Percentiles rank a stretch among this genome's conserved stretches.
phyloP scores from a whole-genome alignment of 2,888 invertebrate species.

The Cyclophora punctaria region DNA sequence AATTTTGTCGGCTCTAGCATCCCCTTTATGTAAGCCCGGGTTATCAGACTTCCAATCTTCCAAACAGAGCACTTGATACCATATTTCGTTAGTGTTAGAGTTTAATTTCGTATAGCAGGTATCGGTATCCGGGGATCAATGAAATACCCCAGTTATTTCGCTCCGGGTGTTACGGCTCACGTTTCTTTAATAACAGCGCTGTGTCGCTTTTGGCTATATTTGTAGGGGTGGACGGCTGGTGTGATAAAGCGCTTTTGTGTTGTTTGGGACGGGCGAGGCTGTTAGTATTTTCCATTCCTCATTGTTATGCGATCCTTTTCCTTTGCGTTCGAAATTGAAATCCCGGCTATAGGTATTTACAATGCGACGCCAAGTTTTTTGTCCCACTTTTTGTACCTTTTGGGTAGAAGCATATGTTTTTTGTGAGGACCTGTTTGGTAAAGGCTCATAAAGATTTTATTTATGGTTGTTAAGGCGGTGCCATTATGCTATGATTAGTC shows the following conservation, averaged over 20 bases:
- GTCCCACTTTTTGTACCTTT: constrained; percentile 27
- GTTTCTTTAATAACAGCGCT: constrained; percentile 40
- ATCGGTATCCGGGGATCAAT: constrained; percentile 44
- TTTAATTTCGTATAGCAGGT: constrained; percentile 16
- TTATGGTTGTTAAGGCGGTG: constrained; percentile 49
- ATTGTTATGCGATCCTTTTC: constrained; percentile 49
- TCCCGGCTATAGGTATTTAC: constrained; percentile 51
- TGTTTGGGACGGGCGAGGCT: constrained; percentile 32
- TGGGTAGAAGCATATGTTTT: constrained; percentile 41
- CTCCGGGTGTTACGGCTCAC: constrained; percentile 47
- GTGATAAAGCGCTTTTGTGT: constrained; percentile 38
- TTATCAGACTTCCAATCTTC: constrained; percentile 38
- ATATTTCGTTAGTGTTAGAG: constrained; percentile 1
- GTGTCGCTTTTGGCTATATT: constrained; percentile 27
- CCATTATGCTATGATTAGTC: constrained; percentile 59
- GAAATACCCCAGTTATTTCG: constrained; percentile 60
- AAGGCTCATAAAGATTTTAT: constrained; percentile 47
- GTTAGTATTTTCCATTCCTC: constrained; percentile 50
- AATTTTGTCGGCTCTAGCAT: constrained; percentile 63
- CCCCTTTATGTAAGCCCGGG: constrained; percentile 67
- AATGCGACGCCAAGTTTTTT: constrained; percentile 38
- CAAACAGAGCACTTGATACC: constrained; percentile 14
- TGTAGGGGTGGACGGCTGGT: constrained; percentile 6
- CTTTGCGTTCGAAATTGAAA: constrained; percentile 35
- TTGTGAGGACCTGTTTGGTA: constrained; percentile 40